A percentile compares a stretch with the other conserved stretches of the same genome.
Conservation (phyloP, 2,113 vertebrate genomes). For the Diphyllodes magnificus region DNA sequence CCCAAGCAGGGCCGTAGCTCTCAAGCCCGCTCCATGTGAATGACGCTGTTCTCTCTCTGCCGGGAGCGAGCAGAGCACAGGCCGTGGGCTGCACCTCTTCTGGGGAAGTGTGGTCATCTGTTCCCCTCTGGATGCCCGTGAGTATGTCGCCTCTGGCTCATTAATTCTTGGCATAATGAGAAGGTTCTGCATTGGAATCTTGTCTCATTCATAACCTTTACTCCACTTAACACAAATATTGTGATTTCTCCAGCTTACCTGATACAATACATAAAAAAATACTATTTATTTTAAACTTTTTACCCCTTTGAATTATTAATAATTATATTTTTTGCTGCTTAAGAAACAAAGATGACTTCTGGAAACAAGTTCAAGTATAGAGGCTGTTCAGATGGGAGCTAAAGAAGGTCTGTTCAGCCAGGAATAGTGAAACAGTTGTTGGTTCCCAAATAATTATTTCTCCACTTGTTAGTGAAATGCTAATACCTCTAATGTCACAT, state of each 20-base stretch:
- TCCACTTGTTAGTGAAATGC: background rate
- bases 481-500: background rate
- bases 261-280: background rate
- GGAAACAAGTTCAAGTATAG: background rate
- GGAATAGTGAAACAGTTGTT: background rate
- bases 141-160: background rate
- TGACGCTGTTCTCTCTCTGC: fast-evolving
- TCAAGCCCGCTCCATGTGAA: background rate
- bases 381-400: background rate
- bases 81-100: fast-evolving
- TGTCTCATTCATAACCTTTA: background rate
- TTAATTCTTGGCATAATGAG: background rate
- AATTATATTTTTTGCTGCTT: background rate
- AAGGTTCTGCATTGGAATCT: background rate
- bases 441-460: background rate
- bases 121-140: background rate
- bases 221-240: background rate
- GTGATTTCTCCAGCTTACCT: background rate
- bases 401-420: background rate
- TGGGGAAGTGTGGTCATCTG: fast-evolving
- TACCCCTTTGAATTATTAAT: background rate
- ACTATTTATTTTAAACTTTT: background rate
- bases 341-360: background rate
- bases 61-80: background rate
- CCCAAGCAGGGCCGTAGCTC: background rate